Conservation (phyloP, 2,797 vertebrate species). For the Muscicapa striata region DNA sequence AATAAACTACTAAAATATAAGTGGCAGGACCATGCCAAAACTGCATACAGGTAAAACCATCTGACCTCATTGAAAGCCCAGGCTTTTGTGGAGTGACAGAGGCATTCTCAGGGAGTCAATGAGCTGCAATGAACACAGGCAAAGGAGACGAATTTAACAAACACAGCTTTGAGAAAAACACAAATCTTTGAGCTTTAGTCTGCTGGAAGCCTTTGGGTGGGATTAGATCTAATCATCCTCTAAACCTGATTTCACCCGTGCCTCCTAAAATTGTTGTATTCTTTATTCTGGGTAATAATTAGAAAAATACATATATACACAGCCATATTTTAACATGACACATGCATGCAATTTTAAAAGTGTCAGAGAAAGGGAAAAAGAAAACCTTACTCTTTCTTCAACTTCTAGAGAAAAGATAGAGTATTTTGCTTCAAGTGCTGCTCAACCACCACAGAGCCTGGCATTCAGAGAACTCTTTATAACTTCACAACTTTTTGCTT, state of each 20-base stretch:
- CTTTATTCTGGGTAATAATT: not conserved
- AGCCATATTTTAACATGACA: not conserved
- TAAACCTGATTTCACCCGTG: not conserved
- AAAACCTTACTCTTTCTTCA: not conserved
- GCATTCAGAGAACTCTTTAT: not conserved
- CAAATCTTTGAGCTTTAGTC: not conserved
- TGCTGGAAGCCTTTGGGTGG: not conserved
- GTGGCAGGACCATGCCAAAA: not conserved
- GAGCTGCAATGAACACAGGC: not conserved
- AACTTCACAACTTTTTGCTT: not conserved
- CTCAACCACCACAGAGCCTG: not conserved
- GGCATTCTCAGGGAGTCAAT: not conserved
- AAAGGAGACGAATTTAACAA: not conserved
- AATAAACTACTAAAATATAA: not conserved
- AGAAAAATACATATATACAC: not conserved
- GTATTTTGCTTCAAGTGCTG: not conserved
- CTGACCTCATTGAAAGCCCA: not conserved
- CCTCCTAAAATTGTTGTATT: not conserved
- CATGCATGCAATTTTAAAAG: not conserved
- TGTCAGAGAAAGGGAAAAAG: not conserved
- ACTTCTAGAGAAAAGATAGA: not conserved
- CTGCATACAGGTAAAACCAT: not conserved
- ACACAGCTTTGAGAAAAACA: not conserved
- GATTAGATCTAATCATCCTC: not conserved
- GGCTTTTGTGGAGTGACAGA: not conserved